phyloP scores from a whole-genome alignment of 2,113 vertebrate species.

The Trogon melanurus region DNA sequence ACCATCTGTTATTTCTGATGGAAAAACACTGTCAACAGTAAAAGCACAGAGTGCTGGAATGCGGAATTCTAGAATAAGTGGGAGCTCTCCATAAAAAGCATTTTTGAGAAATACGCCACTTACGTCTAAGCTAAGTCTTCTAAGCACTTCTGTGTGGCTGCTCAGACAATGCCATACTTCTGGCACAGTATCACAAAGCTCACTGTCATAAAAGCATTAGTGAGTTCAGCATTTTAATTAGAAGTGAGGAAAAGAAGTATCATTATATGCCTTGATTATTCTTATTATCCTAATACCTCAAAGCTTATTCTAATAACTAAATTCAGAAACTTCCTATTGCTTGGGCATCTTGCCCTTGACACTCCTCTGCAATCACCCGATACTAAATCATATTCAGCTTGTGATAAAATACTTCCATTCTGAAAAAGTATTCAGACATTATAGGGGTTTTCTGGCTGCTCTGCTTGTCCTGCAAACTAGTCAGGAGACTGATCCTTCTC shows the following conservation, averaged over 20 bases:
- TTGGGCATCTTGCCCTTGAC: not conserved
- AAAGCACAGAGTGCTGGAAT: not conserved
- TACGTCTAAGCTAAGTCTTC: not conserved
- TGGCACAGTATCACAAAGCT: not conserved
- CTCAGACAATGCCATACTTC: slow-evolving; percentile 24
- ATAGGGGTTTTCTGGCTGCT: not conserved
- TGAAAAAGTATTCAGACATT: not conserved
- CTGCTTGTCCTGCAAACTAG: not conserved
- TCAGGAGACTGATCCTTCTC: not conserved
- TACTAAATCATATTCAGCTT: not conserved
- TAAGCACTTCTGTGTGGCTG: not conserved
- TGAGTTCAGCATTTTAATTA: not conserved
- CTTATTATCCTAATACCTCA: not conserved
- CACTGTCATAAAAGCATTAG: not conserved
- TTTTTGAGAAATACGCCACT: not conserved
- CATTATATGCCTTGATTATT: not conserved
- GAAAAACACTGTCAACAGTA: not conserved
- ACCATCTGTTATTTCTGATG: slow-evolving; percentile 47
- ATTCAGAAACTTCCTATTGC: not conserved
- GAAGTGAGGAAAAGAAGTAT: not conserved
- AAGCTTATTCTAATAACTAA: not conserved
- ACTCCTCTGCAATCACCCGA: not conserved
- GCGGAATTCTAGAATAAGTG: not conserved
- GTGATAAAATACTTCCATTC: not conserved
- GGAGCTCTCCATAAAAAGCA: slow-evolving; percentile 2